These are phyloP conservation scores for Psephotus haematonotus DNA, from an alignment of 2,113 vertebrate species.

Conservation along the genomic window DNA sequence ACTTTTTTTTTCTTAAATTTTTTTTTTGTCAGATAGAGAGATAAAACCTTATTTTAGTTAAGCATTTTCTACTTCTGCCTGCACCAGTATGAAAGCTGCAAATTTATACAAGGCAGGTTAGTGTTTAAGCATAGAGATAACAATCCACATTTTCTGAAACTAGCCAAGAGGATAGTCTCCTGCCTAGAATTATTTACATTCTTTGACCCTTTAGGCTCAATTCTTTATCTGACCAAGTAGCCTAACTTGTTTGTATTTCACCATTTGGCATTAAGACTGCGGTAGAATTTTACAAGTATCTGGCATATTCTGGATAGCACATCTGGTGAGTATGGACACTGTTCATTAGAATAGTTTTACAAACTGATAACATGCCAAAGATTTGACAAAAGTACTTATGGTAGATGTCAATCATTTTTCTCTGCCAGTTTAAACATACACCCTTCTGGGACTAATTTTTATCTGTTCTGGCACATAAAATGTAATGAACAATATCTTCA, in stretches of 20 bases:
- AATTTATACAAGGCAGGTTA: slow-evolving; percentile 42
- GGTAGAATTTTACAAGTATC: slow-evolving; percentile 22
- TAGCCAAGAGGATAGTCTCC: slow-evolving; percentile 6
- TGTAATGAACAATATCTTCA: slow-evolving; percentile 43
- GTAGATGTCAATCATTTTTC: slow-evolving; percentile 43
- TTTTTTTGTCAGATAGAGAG: background rate
- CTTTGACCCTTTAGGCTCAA: slow-evolving; percentile 33
- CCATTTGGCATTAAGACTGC: slow-evolving; percentile 3
- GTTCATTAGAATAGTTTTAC: slow-evolving; percentile 41
- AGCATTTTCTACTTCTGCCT: slow-evolving; percentile 10
- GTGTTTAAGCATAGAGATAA: background rate
- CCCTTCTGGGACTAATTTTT: slow-evolving; percentile 36
- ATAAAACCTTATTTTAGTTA: slow-evolving; percentile 45
- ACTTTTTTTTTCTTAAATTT: background rate
- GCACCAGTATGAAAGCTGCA: background rate
- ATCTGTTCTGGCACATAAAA: slow-evolving; percentile 22
- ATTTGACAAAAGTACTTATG: slow-evolving; percentile 62
- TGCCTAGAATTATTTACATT: slow-evolving; percentile 29
- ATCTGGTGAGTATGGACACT: slow-evolving; percentile 18
- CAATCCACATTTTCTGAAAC: slow-evolving; percentile 19
- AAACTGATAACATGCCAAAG: slow-evolving; percentile 23
- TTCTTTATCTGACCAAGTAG: background rate
- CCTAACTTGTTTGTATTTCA: slow-evolving; percentile 24
- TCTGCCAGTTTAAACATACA: slow-evolving; percentile 18
- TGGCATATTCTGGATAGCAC: slow-evolving; percentile 15